Percentiles rank a stretch among this genome's conserved stretches.
Evolutionary conservation across 2,113 vertebrate species (phyloP).

Genomic region (Tachuris rubrigastra): DNA sequence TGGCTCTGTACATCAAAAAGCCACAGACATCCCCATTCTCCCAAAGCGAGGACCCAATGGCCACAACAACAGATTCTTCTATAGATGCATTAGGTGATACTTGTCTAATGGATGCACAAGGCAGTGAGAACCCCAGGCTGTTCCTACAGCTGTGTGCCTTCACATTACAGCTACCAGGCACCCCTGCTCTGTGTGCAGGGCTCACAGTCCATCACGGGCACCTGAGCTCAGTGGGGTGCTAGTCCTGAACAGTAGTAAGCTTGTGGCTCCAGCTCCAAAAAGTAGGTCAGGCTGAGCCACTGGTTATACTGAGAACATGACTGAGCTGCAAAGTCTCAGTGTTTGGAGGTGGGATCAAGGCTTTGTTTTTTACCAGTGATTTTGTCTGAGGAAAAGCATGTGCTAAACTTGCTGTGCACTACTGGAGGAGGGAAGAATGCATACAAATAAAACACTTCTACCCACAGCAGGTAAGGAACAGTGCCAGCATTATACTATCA

Average conservation of each 20-base stretch:
- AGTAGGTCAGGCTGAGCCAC: background rate
- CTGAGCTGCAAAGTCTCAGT: background rate
- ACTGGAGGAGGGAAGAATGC: background rate
- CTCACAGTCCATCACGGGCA: accelerated
- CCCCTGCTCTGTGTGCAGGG: background rate
- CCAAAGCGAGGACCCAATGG: background rate
- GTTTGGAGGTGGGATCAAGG: background rate
- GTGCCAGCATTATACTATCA: background rate
- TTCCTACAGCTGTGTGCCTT: background rate
- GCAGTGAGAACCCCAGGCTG: background rate
- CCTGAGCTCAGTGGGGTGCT: background rate
- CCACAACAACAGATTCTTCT: background rate
- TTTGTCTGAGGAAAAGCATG: background rate
- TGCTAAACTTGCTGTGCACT: background rate
- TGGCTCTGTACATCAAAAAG: background rate
- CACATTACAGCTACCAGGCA: background rate
- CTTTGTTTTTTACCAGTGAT: background rate
- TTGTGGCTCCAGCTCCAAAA: background rate
- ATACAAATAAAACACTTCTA: background rate
- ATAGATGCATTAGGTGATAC: accelerated
- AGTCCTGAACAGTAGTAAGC: background rate
- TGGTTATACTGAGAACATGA: background rate
- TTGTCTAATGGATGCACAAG: background rate
- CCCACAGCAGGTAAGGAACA: background rate
- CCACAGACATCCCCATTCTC: background rate